Conservation (phyloP, 2,113 vertebrate species). For the Alethe castanea region DNA sequence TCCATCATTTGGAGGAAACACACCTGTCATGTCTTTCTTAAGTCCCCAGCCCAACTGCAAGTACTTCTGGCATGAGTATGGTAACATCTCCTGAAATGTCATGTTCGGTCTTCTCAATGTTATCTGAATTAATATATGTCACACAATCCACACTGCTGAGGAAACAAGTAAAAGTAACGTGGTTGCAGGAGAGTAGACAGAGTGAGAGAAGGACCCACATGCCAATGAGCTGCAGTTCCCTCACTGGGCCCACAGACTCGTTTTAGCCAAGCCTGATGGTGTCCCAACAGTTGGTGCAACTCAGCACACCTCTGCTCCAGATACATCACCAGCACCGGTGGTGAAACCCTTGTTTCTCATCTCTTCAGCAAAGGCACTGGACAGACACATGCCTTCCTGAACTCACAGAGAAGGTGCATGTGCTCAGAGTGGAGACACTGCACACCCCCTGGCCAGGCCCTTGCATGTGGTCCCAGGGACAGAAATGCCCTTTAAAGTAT, state of each 20-base stretch:
- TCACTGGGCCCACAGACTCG: neutral
- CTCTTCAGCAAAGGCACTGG: neutral
- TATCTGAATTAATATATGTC: accelerated
- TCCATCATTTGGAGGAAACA: neutral
- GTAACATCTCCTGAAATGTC: neutral
- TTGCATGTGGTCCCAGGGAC: neutral
- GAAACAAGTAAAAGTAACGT: neutral
- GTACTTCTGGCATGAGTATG: accelerated
- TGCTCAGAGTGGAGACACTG: accelerated
- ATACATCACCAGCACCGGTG: accelerated
- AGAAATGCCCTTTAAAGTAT: neutral
- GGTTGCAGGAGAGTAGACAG: too few relatives aligned
- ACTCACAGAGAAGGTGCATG: neutral
- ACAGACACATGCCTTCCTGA: neutral
- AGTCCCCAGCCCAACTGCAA: neutral
- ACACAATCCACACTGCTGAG: neutral
- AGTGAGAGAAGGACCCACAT: neutral
- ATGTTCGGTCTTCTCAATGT: neutral
- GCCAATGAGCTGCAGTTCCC: neutral
- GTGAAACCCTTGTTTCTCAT: neutral
- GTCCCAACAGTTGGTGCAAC: neutral
- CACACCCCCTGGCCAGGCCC: accelerated
- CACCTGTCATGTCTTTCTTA: accelerated
- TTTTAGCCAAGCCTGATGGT: neutral
- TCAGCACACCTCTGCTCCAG: neutral